phyloP scores from a whole-genome alignment of 2,113 vertebrate species.

The Ceuthmochares aereus region DNA sequence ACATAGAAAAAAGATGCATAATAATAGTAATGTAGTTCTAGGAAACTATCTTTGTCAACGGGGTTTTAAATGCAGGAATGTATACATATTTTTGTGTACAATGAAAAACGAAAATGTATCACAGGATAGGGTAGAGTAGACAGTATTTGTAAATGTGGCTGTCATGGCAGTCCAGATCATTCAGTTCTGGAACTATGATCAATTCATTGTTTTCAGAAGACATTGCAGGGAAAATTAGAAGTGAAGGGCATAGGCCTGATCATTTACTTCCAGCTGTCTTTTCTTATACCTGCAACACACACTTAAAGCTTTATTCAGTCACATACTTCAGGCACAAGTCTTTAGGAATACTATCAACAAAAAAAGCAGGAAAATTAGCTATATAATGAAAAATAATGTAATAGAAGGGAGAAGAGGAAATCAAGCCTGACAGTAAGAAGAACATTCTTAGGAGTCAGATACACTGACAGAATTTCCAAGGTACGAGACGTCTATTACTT shows the following conservation, averaged over 20 bases:
- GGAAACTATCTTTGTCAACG: not conserved
- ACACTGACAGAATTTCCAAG: not conserved
- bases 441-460: not conserved
- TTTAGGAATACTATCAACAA: not conserved
- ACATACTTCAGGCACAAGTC: not conserved
- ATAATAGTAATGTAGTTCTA: not conserved
- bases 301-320: not conserved
- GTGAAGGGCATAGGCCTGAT: not conserved
- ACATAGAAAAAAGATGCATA: not conserved
- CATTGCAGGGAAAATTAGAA: not conserved
- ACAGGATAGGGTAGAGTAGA: not conserved
- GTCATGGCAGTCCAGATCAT: not conserved
- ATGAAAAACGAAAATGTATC: not conserved
- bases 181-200: not conserved
- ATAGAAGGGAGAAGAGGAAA: not conserved
- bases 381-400: not conserved
- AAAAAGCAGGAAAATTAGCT: not conserved
- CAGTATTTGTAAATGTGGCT: not conserved
- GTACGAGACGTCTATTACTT: not conserved
- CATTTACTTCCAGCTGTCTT: not conserved
- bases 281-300: not conserved
- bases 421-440: not conserved
- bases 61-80: not conserved
- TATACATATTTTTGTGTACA: not conserved
- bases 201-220: not conserved